phyloP scores from a whole-genome alignment of 2,113 vertebrate species.

The Misgurnus mizolepis region DNA sequence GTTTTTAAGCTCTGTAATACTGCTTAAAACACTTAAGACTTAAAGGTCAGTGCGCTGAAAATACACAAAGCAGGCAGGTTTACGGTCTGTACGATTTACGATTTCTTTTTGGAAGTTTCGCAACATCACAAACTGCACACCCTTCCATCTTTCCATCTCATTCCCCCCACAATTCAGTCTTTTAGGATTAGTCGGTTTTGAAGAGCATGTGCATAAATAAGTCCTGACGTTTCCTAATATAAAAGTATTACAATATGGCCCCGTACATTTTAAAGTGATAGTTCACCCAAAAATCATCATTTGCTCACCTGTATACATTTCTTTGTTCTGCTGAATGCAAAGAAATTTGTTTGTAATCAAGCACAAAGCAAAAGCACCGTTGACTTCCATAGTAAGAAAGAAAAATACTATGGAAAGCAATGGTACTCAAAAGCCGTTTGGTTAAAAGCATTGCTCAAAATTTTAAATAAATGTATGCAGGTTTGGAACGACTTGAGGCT shows the following conservation, averaged over 20 bases:
- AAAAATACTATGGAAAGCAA: no score
- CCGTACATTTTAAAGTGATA: background rate
- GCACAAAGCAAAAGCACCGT: no score
- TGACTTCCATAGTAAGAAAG: no score
- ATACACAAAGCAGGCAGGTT: background rate
- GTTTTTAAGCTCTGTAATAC: background rate
- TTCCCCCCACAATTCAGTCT: slow-evolving; percentile 65
- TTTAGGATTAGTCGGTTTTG: slow-evolving; percentile 80
- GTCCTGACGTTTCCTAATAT: slow-evolving; percentile 58
- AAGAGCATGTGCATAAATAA: slow-evolving; percentile 57
- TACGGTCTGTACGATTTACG: background rate
- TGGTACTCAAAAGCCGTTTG: no score
- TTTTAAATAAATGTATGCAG: no score
- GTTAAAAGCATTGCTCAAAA: no score
- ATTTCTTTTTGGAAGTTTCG: background rate
- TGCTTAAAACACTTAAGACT: background rate
- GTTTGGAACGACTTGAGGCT: no score
- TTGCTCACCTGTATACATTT: background rate
- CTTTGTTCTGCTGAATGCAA: no score
- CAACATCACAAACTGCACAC: slow-evolving; percentile 8
- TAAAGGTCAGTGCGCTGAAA: background rate
- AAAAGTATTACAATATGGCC: background rate
- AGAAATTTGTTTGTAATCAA: no score
- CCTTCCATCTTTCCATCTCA: slow-evolving; percentile 50
- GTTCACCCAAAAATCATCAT: slow-evolving; percentile 8